Base-by-base conservation (phyloP, 2,113 vertebrate species). In the Chionodraco myersi region DNA sequence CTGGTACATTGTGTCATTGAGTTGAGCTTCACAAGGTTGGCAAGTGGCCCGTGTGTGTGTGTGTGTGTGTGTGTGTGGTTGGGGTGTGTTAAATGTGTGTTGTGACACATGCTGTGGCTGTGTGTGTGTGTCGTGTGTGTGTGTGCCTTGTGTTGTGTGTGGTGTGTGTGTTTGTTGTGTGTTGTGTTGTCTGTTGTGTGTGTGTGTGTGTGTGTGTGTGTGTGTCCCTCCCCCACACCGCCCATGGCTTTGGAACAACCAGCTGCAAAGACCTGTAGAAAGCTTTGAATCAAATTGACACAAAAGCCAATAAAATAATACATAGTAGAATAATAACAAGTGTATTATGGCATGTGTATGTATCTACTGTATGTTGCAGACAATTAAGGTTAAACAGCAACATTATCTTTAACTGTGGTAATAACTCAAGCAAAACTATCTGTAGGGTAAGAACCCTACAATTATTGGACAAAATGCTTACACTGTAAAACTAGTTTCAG, bases 1-100 rank as follows among this genome's bases (percentile, higher is more conserved):
- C 87, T 85, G 77, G 90, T 79, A 89, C 90, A 89, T 85, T 84
- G 81, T 90, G 91, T 91, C 86, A 89, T 81, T 88, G 88, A 88
- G 75, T 89, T 83, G 83, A 85, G 85, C 82, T 84, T 78, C 70
- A 87, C 89, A 91, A 86, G 89, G 85, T 86, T 90, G 89, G 88
- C 91, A 86, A 86, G 82, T 79, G 80, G 84, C 84, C 84, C 72
- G 86, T 54, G 5, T 75, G 67, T n/a, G 74, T 68, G 53, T 52
- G 60, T 52, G 41, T 52, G 72, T 49, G 65, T 47, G 26, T 63
- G 10, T 59, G 41, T 63, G 21, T 21, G 21, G n/a, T n/a, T n/a
- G n/a, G n/a, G n/a, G n/a, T n/a, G n/a, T n/a, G n/a, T n/a, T n/a
- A n/a, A n/a, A n/a, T n/a, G n/a, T n/a, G n/a, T n/a, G n/a, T n/a